These are phyloP conservation scores for Poecilia picta DNA, from an alignment of 2,797 vertebrate genomes.

Conservation along the genomic window DNA sequence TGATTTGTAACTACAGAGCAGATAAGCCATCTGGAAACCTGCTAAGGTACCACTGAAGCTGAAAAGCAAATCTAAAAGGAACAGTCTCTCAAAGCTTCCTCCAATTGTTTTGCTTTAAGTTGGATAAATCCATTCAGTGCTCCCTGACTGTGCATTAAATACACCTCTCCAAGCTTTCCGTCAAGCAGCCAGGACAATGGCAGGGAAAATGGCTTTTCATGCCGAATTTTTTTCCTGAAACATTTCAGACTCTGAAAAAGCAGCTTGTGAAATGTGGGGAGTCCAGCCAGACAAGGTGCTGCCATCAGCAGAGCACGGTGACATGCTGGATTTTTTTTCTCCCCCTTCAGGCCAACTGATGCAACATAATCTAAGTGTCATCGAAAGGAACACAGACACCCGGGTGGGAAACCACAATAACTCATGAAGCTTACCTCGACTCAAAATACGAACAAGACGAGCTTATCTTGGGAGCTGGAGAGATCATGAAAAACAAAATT, in stretches of 20 bases:
- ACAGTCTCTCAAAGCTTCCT: conserved; percentile 21
- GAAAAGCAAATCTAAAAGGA: conserved; percentile 9
- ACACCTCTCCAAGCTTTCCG: conserved; percentile 31
- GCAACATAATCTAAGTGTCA: conserved; percentile 41
- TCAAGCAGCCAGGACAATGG: conserved; percentile 27
- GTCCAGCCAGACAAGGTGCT: conserved; percentile 45
- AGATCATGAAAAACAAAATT: conserved; percentile 44
- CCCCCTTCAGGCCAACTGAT: conserved; percentile 29
- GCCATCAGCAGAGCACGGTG: conserved; percentile 5
- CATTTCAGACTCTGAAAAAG: conserved; percentile 42
- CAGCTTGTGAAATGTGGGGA: conserved; percentile 37
- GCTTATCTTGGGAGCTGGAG: conserved; percentile 25
- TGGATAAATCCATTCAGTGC: conserved; percentile 24
- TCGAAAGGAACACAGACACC: conserved; percentile 7
- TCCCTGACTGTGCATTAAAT: conserved; percentile 34
- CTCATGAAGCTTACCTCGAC: conserved; percentile 15
- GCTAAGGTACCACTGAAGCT: conserved; percentile 9
- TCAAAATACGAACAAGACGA: conserved; percentile 35
- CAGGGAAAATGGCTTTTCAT: conserved; percentile 42
- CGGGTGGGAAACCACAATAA: conserved; percentile 20
- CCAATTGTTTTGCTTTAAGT: conserved; percentile 4
- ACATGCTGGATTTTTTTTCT: conserved; percentile 15
- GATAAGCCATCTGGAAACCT: conserved; percentile 6
- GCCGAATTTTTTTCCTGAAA: conserved; percentile 33
- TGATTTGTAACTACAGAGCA: conserved; percentile 15